These are phyloP conservation scores for Polydrusus pterygomalis DNA, from an alignment of 2,888 invertebrate species.

Conservation along the genomic window DNA sequence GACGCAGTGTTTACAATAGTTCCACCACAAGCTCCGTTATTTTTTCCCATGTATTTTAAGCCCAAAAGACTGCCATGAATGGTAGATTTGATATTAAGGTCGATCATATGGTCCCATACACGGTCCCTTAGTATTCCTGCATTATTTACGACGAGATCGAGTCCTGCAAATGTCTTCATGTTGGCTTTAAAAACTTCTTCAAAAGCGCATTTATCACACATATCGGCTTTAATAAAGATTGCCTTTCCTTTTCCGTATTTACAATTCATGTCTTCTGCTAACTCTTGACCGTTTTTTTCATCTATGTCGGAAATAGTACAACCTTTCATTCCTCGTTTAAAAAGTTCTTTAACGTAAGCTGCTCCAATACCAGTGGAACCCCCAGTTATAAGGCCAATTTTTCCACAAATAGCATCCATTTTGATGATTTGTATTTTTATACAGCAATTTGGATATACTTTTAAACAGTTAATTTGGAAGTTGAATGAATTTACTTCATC, in stretches of 20 bases:
- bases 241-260: slow-evolving; percentile 51
- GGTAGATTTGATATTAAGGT: slow-evolving; percentile 58
- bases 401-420: slow-evolving; percentile 10
- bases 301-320: slow-evolving; percentile 53
- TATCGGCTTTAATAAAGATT: slow-evolving; percentile 48
- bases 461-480: neutral
- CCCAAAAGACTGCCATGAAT: slow-evolving; percentile 73
- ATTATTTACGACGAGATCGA: slow-evolving; percentile 54
- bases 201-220: slow-evolving; percentile 43
- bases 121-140: slow-evolving; percentile 50
- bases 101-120: slow-evolving; percentile 50
- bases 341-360: slow-evolving; percentile 71
- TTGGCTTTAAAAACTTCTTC: slow-evolving; percentile 48
- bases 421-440: neutral
- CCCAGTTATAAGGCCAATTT: slow-evolving; percentile 52
- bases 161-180: slow-evolving; percentile 43
- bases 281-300: slow-evolving; percentile 32
- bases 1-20: slow-evolving; percentile 80
- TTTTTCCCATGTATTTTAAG: slow-evolving; percentile 75
- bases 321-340: slow-evolving; percentile 68
- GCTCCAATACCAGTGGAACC: slow-evolving; percentile 59
- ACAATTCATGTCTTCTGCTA: slow-evolving; percentile 49
- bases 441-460: slow-evolving; percentile 1
- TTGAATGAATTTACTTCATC: neutral
- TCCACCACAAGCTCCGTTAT: slow-evolving; percentile 77